phyloP scores from a whole-genome alignment of 2,113 vertebrate species.

The Equus quagga region DNA sequence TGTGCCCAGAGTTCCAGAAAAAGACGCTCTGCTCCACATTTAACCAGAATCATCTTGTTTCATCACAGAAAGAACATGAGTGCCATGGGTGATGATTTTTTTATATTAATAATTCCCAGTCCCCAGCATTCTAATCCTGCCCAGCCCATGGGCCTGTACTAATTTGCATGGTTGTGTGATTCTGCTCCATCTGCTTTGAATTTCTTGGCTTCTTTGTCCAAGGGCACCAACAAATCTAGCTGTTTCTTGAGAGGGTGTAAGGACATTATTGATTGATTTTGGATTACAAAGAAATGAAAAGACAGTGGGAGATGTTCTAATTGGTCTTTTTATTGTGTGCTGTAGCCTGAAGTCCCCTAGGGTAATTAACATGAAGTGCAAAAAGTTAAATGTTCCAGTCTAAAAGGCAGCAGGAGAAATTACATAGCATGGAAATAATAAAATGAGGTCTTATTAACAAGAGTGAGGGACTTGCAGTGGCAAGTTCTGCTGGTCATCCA shows the following conservation, averaged over 20 bases:
- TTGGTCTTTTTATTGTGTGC: neutral
- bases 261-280: constrained; percentile 23
- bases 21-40: neutral
- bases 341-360: neutral
- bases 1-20: neutral
- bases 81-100: neutral
- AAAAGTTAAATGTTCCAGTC: neutral
- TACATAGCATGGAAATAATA: constrained; percentile 24
- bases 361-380: neutral
- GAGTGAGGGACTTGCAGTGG: fast-evolving
- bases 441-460: neutral
- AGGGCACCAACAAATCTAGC: neutral
- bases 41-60: neutral
- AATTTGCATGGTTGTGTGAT: constrained; percentile 13
- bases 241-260: neutral
- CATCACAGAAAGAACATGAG: neutral
- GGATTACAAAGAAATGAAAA: constrained; percentile 39
- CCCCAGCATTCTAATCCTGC: neutral
- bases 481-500: neutral
- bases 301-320: constrained; percentile 16
- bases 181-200: constrained; percentile 42
- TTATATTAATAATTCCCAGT: constrained; percentile 12
- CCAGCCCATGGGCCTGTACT: neutral
- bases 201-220: constrained; percentile 23
- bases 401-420: constrained; percentile 22